Percentiles rank a stretch among this genome's conserved stretches.
Conservation (phyloP, 2,797 vertebrate species). For the Lacerta viridis region DNA sequence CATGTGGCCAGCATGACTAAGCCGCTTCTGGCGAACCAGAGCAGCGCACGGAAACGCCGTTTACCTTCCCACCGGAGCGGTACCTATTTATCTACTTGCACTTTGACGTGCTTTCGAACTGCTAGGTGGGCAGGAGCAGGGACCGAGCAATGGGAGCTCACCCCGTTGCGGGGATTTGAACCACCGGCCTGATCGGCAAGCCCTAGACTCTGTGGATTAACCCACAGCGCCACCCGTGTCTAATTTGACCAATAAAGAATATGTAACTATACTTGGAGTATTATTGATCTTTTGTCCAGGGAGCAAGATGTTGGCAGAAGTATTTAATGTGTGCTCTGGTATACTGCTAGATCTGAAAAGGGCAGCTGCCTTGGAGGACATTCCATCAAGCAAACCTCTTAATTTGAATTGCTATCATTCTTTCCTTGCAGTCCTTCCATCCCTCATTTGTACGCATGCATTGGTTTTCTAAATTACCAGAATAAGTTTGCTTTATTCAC, state of each 20-base stretch:
- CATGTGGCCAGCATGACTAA: too few species aligned
- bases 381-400: background rate
- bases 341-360: background rate
- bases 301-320: background rate
- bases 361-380: background rate
- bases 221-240: too few species aligned
- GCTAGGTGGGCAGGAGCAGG: too few species aligned
- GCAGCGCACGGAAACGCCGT: too few species aligned
- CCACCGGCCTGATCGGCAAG: too few species aligned
- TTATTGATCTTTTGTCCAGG: background rate
- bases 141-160: too few species aligned
- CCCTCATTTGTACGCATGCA: background rate
- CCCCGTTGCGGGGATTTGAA: too few species aligned
- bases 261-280: background rate
- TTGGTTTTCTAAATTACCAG: background rate
- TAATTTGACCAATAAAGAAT: background rate
- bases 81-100: too few species aligned
- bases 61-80: too few species aligned
- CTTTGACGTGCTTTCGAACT: too few species aligned
- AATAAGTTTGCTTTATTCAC: background rate
- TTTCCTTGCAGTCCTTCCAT: background rate
- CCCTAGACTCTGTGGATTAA: too few species aligned
- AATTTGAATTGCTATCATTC: background rate
- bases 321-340: background rate
- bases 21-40: too few species aligned